Base-by-base conservation (phyloP, 1,140 invertebrate genomes). In the Thrips palmi region DNA sequence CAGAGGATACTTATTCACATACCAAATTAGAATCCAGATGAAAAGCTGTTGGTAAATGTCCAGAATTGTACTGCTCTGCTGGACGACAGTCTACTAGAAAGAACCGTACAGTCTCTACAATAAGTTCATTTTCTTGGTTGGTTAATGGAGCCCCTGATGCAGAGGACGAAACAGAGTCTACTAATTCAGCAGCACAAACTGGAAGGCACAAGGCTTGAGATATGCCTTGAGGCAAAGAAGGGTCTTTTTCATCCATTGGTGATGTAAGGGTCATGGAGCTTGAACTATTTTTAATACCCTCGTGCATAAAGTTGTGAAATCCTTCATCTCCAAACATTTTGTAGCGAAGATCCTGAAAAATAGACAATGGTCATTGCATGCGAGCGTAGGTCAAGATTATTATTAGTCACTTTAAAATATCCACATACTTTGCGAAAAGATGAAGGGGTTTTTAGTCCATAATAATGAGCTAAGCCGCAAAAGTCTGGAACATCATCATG, bases 11-110 rank as follows among this genome's bases (percentile, higher is more conserved):
- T 38, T 33, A 24, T 11, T 34, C 42, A 56, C 59, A 55, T 55
- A 79, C 75, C 50, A 97, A 64, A 61, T 88, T 89, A 51, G 88
- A 91, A 62, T 97, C 93, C 19, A 99, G 66, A 63, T 97, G 93
- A 65, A 97, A 97, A 28, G 94, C 92, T 33, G 89, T 97, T 2
- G 85, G 80, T 45, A 97, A 68, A 63, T 97, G 91, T 1, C 93
- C 93, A 43, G 77, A 75, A 63, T 96, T 97, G 53, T 97, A 98
- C 50, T 97, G 91, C 44, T 96, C 88, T 1, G 88, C 78, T 11
- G 92, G 87, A 49, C 93, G 67, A 59, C 91, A 97, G 58, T 98
- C 94, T 4, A 98, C 89, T 17, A 97, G 67, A 62, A 98, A 97
- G 59, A 96, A 98, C 49, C 81, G 72, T 8, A 86, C 77, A 3